Evolutionary conservation across 2,888 invertebrate species (phyloP).

Genomic region (Kuschelorhynchus macadamiae): DNA sequence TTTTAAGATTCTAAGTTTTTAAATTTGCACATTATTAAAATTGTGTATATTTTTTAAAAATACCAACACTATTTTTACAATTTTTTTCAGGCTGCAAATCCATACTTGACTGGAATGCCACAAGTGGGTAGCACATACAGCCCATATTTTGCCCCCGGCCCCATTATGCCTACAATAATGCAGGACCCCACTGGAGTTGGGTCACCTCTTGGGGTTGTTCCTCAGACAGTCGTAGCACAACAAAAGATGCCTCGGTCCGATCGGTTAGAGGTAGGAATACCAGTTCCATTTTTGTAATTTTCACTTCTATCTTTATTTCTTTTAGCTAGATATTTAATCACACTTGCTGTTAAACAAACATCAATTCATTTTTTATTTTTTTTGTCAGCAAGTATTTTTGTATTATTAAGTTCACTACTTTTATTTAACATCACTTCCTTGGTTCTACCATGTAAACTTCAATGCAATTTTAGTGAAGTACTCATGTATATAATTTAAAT

Average conservation of each 20-base stretch:
- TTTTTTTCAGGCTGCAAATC: conserved; percentile 84
- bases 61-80: too few species aligned
- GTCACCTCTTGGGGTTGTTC: conserved; percentile 87
- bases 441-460: too few species aligned
- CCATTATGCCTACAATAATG: conserved; percentile 91
- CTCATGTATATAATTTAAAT: too few species aligned
- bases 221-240: conserved; percentile 88
- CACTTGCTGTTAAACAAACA: background rate
- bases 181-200: conserved; percentile 87
- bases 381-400: background rate
- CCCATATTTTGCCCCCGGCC: conserved; percentile 90
- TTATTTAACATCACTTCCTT: too few species aligned
- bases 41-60: too few species aligned
- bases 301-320: conserved; percentile 11
- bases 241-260: conserved; percentile 96
- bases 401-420: too few species aligned
- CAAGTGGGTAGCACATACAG: conserved; percentile 91
- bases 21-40: too few species aligned
- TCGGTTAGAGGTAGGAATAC: conserved; percentile 90
- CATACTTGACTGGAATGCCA: conserved; percentile 92
- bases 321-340: background rate
- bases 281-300: conserved; percentile 10
- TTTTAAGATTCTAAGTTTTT: too few species aligned
- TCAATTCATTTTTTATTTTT: too few species aligned
- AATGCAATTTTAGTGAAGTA: too few species aligned